phyloP scores from a whole-genome alignment of 2,888 invertebrate genomes.

The Andricus quercusramuli region DNA sequence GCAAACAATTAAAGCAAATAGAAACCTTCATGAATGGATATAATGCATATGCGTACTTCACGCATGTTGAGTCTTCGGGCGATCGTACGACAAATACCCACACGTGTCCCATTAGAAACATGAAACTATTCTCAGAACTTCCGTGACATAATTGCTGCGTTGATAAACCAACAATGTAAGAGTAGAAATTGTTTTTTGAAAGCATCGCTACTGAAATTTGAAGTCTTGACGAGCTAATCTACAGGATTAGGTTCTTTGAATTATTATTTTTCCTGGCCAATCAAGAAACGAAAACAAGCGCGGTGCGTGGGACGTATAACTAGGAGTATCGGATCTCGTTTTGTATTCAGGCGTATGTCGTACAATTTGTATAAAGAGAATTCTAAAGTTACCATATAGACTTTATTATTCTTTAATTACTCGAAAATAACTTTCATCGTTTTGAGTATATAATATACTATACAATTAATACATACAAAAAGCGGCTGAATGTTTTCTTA shows the following conservation, averaged over 20 bases:
- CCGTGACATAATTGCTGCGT: conserved; percentile 14
- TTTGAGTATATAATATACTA: too few relatives aligned
- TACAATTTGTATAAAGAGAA: too few relatives aligned
- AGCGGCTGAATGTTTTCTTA: too few relatives aligned
- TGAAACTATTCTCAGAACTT: conserved; percentile 59
- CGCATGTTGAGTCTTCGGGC: conserved; percentile 23
- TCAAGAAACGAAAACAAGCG: neutral
- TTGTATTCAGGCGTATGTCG: neutral
- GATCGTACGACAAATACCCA: conserved; percentile 67
- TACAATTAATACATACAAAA: too few relatives aligned
- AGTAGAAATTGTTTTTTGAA: conserved; percentile 26
- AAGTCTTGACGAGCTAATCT: conserved; percentile 26
- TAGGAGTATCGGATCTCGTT: neutral
- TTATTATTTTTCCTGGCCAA: neutral
- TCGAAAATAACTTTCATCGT: neutral
- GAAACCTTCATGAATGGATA: neutral
- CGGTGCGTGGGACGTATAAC: neutral
- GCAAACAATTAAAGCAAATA: too few relatives aligned
- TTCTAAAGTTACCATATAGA: too few relatives aligned
- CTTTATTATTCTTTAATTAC: neutral
- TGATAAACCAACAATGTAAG: conserved; percentile 17
- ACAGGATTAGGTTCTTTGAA: neutral
- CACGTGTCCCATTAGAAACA: conserved; percentile 72
- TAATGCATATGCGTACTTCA: neutral
- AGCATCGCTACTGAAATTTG: neutral